Percentiles rank a stretch among this genome's conserved stretches.
These are phyloP conservation scores for Drosophila melanosoma DNA, from an alignment of 2,888 invertebrate genomes.

Conservation along the genomic window DNA sequence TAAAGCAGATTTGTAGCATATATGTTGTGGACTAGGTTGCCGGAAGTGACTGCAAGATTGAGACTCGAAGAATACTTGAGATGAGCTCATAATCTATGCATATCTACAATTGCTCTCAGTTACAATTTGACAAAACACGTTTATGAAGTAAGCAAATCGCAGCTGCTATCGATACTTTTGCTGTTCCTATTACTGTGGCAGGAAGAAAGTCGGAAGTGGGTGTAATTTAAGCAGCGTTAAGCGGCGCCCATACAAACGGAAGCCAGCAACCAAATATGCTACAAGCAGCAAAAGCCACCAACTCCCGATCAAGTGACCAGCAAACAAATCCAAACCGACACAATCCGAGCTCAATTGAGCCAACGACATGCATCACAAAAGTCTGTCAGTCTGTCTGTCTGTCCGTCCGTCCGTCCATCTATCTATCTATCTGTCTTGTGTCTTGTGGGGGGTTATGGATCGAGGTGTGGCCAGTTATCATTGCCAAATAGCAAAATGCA, in stretches of 20 bases:
- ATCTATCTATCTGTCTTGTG: too few species aligned
- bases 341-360: slow-evolving; percentile 6
- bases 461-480: slow-evolving; percentile 15
- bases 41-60: slow-evolving; percentile 12
- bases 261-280: slow-evolving; percentile 48
- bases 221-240: slow-evolving; percentile 71
- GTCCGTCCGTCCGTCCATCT: not conserved
- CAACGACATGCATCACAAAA: slow-evolving; percentile 50
- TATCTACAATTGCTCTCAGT: slow-evolving; percentile 30
- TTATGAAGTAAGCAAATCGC: slow-evolving; percentile 53
- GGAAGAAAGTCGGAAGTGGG: slow-evolving; percentile 73
- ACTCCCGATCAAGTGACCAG: slow-evolving; percentile 49
- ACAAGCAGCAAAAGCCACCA: slow-evolving; percentile 66
- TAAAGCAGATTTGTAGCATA: not conserved
- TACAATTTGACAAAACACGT: slow-evolving; percentile 58
- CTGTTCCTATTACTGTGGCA: slow-evolving; percentile 30
- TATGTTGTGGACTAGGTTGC: not conserved
- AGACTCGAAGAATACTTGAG: slow-evolving; percentile 9
- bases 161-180: slow-evolving; percentile 15
- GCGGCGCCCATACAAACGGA: slow-evolving; percentile 31
- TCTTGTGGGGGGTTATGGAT: not conserved
- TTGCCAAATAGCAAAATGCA: slow-evolving; percentile 69
- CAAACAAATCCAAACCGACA: slow-evolving; percentile 27
- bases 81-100: not conserved
- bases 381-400: slow-evolving; percentile 44